Base-by-base conservation (phyloP, 2,888 invertebrate species). In the Neoascia interrupta region DNA sequence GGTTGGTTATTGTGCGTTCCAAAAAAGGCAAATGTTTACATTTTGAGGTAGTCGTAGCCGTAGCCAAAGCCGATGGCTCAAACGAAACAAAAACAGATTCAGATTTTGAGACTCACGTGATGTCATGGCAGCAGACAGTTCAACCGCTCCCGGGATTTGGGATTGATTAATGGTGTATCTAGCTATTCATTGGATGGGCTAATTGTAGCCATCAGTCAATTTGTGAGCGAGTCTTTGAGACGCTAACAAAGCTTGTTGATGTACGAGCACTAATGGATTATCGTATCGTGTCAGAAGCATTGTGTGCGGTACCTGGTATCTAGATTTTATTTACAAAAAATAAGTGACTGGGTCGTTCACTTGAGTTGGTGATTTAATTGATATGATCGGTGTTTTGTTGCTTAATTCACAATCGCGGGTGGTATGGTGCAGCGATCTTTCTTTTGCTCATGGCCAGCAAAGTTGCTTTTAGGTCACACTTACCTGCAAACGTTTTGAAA, bases 221-320 rank as follows among this genome's bases (percentile, higher is more conserved):
- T 58, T 19, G 23, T 0, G 10, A 2, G 8, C 28, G 8, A 23
- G 26, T 39, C 15, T 13, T 36, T 16, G 26, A 28, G 13, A 41
- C 3, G 56, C 23, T 15, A 18, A n/a, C n/a, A n/a, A n/a, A n/a
- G n/a, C 2, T 53, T 23, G 39, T n/a, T 28, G 16, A 37, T 37
- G 53, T n/a, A n/a, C n/a, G n/a, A n/a, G n/a, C 16, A 23, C 13
- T 63, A 41, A 63, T 39, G n/a, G 41, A 61, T 47, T 49, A 61
- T 13, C 23, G 51, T 60, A 61, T 19, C 36, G 51, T 69, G 60
- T 45, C 51, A 51, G 26, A 3, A 6, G 6, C 28, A 19, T 49
- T 61, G 37, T 49, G 15, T 8, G 11, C 11, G 36, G 19, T 2
- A 19, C 1, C 0, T 11, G 8, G 1, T 16, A 2, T 3, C 11